A percentile compares a stretch with the other conserved stretches of the same genome.
These are phyloP conservation scores for Chinchilla lanigera DNA, from an alignment of 2,113 vertebrate species.

Conservation along the genomic window DNA sequence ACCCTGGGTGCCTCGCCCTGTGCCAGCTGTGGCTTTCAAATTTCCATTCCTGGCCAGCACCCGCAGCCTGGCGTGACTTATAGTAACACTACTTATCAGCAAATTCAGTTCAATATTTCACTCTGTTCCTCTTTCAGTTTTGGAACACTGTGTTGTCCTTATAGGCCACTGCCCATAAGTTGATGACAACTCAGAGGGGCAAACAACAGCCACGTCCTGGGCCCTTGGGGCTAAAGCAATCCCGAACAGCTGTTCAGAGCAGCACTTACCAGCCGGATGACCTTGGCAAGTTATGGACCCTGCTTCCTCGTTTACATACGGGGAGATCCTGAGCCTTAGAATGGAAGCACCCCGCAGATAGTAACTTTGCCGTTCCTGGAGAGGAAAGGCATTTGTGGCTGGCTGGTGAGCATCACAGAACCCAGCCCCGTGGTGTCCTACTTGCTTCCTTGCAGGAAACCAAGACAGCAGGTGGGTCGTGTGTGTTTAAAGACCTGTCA, in stretches of 20 bases:
- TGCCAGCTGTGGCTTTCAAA: not conserved
- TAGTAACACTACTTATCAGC: not conserved
- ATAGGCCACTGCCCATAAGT: not conserved
- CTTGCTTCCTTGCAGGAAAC: too few relatives aligned
- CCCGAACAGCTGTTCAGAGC: not conserved
- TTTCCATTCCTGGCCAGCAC: not conserved
- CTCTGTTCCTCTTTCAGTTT: not conserved
- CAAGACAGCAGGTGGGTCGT: not conserved
- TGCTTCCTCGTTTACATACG: not conserved
- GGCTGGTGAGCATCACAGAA: not conserved
- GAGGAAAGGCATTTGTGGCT: not conserved
- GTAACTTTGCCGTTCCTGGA: not conserved
- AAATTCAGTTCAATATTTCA: not conserved
- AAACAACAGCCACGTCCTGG: not conserved
- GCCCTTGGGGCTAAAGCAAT: not conserved
- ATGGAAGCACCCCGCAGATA: rapidly evolving
- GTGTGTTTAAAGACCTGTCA: not conserved
- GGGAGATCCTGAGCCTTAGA: not conserved
- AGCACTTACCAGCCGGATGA: not conserved
- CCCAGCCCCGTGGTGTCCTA: not conserved
- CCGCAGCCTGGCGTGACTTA: rapidly evolving
- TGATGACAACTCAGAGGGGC: not conserved
- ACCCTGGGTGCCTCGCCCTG: not conserved
- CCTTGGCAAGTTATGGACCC: too few relatives aligned
- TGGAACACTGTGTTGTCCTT: not conserved